Base-by-base conservation (phyloP, 2,888 invertebrate species). In the Acleris cristana region DNA sequence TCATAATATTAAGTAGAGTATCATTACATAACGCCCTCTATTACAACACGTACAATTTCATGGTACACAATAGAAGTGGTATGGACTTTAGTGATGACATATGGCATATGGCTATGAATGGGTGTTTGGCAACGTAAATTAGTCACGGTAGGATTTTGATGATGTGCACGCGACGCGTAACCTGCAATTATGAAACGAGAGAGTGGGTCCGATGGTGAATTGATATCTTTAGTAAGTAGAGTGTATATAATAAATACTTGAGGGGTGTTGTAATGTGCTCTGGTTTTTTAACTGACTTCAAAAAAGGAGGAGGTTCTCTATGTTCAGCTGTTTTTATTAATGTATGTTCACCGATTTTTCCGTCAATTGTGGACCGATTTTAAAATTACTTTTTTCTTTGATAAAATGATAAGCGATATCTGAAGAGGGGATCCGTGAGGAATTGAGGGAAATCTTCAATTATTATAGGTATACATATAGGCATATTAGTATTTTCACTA, bases 91-190 rank as follows among this genome's bases (percentile, higher is more conserved):
- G 21, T 44, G 40, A 44, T 64, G 21, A 45, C 49, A 66, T 65
- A 64, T 71, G 70, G 64, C 64, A 69, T 69, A 58, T 58, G 49
- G 26, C 21, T 63, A 45, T 63, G 63, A 64, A 68, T 64, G 45
- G 49, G 52, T 44, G 58, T 64, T 60, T 59, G 44, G 49, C 66
- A 60, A 64, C 56, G 55, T 44, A 51, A 44, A 48, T 66, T 56
- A 65, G 65, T 55, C 44, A 56, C 65, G 59, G 60, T 30, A 56
- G 51, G 49, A 55, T 62, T 57, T 62, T 66, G 51, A 56, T 61
- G 51, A 30, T 54, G 58, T 63, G 59, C 71, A 69, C 67, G 62
- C 62, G 34, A 61, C 40, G 60, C 60, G 62, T 52, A 64, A 53
- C 49, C 51, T 30, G 61, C 58, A 21, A 61, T 70, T 57, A 45